Conservation (phyloP, 2,888 invertebrate genomes). For the Cephonodes hylas region DNA sequence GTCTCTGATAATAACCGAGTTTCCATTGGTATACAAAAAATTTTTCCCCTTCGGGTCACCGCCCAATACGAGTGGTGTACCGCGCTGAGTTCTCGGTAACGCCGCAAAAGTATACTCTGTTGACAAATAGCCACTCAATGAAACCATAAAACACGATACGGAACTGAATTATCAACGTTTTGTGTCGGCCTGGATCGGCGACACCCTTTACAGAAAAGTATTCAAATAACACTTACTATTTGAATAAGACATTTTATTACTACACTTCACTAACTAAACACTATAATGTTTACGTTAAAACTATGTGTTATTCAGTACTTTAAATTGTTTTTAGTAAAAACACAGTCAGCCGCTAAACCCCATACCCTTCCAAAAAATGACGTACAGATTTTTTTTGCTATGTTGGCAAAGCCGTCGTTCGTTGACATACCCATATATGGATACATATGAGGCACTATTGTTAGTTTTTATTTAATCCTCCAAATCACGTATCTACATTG, state of each 20-base stretch:
- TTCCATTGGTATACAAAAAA: conserved; percentile 98
- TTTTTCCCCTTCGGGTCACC: conserved; percentile 98
- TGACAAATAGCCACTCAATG: conserved; percentile 9
- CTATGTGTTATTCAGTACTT: conserved; percentile 59
- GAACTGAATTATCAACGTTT: conserved; percentile 34
- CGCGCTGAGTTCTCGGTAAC: conserved; percentile 96
- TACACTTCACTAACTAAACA: conserved; percentile 54
- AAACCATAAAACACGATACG: conserved; percentile 28
- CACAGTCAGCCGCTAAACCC: conserved; percentile 71
- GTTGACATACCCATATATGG: conserved; percentile 64
- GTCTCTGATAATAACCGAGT: conserved; percentile 98
- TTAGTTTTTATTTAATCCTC: not conserved
- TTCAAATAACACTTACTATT: conserved; percentile 66
- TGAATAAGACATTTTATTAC: conserved; percentile 69
- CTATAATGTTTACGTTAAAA: conserved; percentile 48
- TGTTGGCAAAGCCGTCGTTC: conserved; percentile 47
- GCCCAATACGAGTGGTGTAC: conserved; percentile 95
- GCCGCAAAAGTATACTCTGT: conserved; percentile 95
- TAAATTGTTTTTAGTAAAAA: conserved; percentile 58
- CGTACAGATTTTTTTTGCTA: conserved; percentile 50
- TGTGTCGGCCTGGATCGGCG: conserved; percentile 27
- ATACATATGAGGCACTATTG: conserved; percentile 23
- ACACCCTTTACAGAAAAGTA: conserved; percentile 38
- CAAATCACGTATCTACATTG: not conserved
- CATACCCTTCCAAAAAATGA: conserved; percentile 69